Percentiles rank a stretch among this genome's conserved stretches.
phyloP scores from a whole-genome alignment of 2,888 invertebrate genomes.

The Panopea generosa region DNA sequence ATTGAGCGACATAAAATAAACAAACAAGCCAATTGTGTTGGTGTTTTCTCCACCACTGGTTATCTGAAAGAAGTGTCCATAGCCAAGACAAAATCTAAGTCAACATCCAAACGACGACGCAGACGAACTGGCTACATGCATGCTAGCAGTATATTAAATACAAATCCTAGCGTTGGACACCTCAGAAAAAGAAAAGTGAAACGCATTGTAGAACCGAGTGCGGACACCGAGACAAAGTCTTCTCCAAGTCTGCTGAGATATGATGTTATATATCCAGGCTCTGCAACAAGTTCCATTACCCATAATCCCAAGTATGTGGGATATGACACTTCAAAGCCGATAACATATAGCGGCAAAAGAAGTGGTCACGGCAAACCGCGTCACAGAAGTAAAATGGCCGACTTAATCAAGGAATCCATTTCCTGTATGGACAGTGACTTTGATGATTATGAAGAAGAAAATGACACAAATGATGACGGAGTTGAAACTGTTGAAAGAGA shows the following conservation, averaged over 20 bases:
- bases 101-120: too few species aligned
- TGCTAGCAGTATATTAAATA: conserved; percentile 39
- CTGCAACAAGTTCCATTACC: conserved; percentile 59
- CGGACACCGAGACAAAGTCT: too few species aligned
- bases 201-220: conserved; percentile 5
- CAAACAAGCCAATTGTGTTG: conserved; percentile 55
- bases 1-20: conserved; percentile 62
- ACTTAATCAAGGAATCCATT: conserved; percentile 34
- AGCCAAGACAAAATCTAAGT: conserved; percentile 23
- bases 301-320: conserved; percentile 66
- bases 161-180: conserved; percentile 8
- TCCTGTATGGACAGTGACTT: neutral
- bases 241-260: too few species aligned
- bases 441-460: too few species aligned
- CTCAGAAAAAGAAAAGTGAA: conserved; percentile 6
- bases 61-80: conserved; percentile 14
- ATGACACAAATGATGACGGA: conserved; percentile 13
- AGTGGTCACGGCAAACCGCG: neutral
- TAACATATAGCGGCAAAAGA: conserved; percentile 2
- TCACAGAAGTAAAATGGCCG: too few species aligned
- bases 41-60: conserved; percentile 40
- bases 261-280: conserved; percentile 59
- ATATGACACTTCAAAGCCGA: conserved; percentile 1
- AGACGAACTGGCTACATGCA: conserved; percentile 57
- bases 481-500: conserved; percentile 9